A percentile compares a stretch with the other conserved stretches of the same genome.
phyloP scores from a whole-genome alignment of 1,140 invertebrate species.

The Zelostemma sp. region DNA sequence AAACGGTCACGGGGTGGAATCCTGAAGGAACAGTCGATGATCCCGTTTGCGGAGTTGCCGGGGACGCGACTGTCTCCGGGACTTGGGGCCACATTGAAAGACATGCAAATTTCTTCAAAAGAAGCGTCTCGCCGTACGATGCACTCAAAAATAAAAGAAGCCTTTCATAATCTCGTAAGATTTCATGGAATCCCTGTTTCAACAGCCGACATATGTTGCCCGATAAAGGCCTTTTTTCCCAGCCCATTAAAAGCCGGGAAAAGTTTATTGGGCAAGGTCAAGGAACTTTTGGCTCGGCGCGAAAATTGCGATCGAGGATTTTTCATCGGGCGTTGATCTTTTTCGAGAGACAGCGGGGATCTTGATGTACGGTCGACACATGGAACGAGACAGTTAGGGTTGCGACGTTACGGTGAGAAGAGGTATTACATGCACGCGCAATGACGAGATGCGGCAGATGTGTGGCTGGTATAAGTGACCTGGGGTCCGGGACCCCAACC shows the following conservation, averaged over 20 bases:
- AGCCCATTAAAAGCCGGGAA: no score
- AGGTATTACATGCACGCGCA: slow-evolving; percentile 28
- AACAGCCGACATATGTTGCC: no score
- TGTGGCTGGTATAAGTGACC: slow-evolving; percentile 29
- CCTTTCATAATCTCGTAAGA: no score
- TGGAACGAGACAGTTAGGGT: slow-evolving; percentile 17
- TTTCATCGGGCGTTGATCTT: slow-evolving; percentile 1
- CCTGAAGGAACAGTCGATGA: slow-evolving; percentile 65
- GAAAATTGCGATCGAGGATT: background rate
- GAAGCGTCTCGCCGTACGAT: no score
- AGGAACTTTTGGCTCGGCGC: background rate
- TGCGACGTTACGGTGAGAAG: slow-evolving; percentile 16
- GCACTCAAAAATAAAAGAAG: no score
- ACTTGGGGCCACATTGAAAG: slow-evolving; percentile 39
- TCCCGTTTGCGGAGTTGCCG: slow-evolving; percentile 65
- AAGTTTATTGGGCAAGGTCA: no score
- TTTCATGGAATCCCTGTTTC: no score
- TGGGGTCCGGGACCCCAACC: slow-evolving; percentile 34
- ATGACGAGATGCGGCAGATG: slow-evolving; percentile 40
- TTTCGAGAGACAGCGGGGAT: background rate
- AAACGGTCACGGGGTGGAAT: slow-evolving; percentile 54
- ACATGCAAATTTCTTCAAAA: slow-evolving; percentile 41
- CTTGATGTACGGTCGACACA: slow-evolving; percentile 12
- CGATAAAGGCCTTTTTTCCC: no score
- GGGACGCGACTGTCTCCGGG: slow-evolving; percentile 53